Evolutionary conservation across 2,888 invertebrate genomes (phyloP).

Genomic region (Pristionchus japonicus): DNA sequence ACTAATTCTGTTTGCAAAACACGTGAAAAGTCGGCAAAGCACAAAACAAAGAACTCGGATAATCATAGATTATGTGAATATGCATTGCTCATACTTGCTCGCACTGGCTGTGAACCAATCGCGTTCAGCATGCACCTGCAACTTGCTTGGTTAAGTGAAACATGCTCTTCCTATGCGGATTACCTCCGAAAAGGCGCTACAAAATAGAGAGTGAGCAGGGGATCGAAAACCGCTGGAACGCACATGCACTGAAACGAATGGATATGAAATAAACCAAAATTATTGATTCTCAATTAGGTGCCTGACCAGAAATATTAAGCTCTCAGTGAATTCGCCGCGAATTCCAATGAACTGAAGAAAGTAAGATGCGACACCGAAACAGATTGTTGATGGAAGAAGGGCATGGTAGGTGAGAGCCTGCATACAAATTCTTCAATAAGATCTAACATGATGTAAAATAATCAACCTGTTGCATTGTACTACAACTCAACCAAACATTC

Average conservation of each 20-base stretch:
- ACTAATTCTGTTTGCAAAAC: no score
- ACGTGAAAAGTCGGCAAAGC: no score
- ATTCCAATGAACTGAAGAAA: not conserved
- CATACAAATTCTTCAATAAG: no score
- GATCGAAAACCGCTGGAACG: not conserved
- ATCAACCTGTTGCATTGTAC: no score
- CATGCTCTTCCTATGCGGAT: no score
- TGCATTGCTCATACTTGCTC: no score
- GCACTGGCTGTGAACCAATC: no score
- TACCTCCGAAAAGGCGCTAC: not conserved
- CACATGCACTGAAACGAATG: not conserved
- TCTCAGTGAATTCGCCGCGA: not conserved
- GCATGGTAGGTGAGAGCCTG: not conserved
- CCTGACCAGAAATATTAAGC: not conserved
- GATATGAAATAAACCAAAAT: not conserved
- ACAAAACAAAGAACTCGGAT: not conserved
- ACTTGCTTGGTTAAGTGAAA: no score
- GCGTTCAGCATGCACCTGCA: no score
- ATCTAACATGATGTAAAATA: no score
- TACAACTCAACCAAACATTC: no score
- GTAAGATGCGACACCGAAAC: not conserved
- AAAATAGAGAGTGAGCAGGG: not conserved
- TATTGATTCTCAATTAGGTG: no score
- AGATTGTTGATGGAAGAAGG: not conserved
- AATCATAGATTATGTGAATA: not conserved